phyloP scores from a whole-genome alignment of 1,140 invertebrate species.

The Papilio aristodemus region DNA sequence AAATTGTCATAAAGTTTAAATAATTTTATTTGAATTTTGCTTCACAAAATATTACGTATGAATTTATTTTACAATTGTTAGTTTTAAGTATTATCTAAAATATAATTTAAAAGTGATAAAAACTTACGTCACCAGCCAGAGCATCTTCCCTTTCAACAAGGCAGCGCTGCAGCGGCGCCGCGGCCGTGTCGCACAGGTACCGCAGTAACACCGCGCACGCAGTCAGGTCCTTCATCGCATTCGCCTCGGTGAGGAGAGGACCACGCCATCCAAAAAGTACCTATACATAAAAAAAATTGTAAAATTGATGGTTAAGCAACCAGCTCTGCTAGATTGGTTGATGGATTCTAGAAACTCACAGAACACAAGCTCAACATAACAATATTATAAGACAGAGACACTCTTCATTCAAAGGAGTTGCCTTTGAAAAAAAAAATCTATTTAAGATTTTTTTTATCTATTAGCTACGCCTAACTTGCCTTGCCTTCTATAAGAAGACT shows the following conservation, averaged over 20 bases:
- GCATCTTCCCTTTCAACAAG: constrained; percentile 93
- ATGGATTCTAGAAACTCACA: no score
- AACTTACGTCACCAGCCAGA: constrained; percentile 87
- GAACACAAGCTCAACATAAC: no score
- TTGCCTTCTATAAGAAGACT: no score
- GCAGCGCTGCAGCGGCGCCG: constrained; percentile 90
- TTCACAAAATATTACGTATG: no score
- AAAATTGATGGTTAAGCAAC: background rate
- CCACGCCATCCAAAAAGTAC: constrained; percentile 88
- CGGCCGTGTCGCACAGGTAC: constrained; percentile 91
- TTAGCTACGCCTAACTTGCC: no score
- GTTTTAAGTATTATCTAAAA: background rate
- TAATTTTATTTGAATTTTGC: no score
- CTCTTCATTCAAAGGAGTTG: no score
- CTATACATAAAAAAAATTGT: constrained; percentile 35
- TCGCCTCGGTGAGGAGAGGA: constrained; percentile 82
- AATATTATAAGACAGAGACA: no score
- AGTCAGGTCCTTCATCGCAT: constrained; percentile 81
- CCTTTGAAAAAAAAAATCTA: no score
- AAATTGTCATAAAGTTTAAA: no score
- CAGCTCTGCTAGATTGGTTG: background rate
- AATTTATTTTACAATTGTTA: no score
- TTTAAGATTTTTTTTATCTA: no score
- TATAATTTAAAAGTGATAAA: background rate
- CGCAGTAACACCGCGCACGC: constrained; percentile 88